Conservation (phyloP, 2,113 vertebrate species). For the Daphoenositta chrysoptera region DNA sequence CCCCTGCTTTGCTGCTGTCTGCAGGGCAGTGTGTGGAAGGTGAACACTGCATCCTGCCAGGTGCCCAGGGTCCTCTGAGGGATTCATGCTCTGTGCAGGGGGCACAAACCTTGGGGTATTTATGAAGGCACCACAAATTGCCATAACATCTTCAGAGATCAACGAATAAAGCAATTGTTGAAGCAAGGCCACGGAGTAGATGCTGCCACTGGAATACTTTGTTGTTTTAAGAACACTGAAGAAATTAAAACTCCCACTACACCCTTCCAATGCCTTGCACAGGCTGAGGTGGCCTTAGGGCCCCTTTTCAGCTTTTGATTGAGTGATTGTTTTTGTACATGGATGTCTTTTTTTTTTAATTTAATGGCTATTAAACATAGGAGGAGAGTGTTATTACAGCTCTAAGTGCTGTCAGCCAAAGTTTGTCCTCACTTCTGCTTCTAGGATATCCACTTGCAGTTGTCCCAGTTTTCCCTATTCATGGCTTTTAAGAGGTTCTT, state of each 20-base stretch:
- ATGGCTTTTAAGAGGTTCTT: background rate
- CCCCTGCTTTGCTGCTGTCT: background rate
- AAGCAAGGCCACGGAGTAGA: background rate
- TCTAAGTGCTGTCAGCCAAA: background rate
- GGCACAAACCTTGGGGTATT: background rate
- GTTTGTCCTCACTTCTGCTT: constrained; percentile 10
- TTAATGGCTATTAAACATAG: background rate
- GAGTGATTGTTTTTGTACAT: background rate
- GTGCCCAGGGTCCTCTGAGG: background rate
- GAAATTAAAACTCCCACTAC: background rate
- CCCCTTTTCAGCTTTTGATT: background rate
- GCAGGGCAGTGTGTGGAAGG: background rate
- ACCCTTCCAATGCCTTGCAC: background rate
- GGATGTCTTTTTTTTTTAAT: background rate
- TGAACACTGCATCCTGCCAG: background rate
- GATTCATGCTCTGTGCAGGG: background rate
- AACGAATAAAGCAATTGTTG: background rate
- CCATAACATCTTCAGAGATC: background rate
- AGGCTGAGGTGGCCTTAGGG: constrained; percentile 19
- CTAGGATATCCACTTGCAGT: background rate
- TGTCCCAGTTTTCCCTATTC: background rate
- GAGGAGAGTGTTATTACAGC: background rate
- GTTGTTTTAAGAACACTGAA: background rate
- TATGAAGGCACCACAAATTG: background rate
- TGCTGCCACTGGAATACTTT: background rate